Percentiles rank a stretch among this genome's conserved stretches.
Conservation (phyloP, 2,888 invertebrate genomes). For the Pristionchus exspectatus region DNA sequence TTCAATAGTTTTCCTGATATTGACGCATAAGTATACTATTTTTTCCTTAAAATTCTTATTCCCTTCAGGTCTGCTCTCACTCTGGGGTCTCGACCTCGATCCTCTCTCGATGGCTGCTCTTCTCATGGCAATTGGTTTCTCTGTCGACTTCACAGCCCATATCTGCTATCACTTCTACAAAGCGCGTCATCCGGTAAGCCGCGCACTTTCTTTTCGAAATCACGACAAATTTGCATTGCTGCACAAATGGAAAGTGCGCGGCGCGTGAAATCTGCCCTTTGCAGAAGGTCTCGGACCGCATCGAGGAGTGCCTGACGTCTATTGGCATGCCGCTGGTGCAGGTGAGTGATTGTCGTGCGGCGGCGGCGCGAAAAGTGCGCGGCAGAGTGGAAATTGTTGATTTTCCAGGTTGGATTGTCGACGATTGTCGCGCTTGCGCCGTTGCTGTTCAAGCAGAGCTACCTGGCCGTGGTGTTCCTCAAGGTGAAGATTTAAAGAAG, state of each 20-base stretch:
- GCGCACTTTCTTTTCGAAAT: slow-evolving; percentile 13
- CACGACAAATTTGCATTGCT: not conserved
- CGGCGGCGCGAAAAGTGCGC: not conserved
- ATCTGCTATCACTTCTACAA: slow-evolving; percentile 77
- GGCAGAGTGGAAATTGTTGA: not conserved
- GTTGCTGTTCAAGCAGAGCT: slow-evolving; percentile 74
- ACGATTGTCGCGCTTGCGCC: slow-evolving; percentile 75
- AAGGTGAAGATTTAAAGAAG: slow-evolving; percentile 58
- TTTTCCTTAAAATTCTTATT: too few relatives aligned
- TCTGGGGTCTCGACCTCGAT: slow-evolving; percentile 69
- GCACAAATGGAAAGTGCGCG: not conserved
- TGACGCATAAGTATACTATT: too few relatives aligned
- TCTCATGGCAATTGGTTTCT: slow-evolving; percentile 76
- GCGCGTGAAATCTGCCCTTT: not conserved
- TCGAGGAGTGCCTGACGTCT: slow-evolving; percentile 69
- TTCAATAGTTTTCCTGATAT: too few relatives aligned
- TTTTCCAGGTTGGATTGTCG: slow-evolving; percentile 70
- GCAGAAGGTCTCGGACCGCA: slow-evolving; percentile 65
- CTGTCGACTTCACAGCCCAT: slow-evolving; percentile 75
- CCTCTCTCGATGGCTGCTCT: slow-evolving; percentile 72
- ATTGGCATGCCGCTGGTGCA: slow-evolving; percentile 76
- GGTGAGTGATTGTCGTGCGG: slow-evolving; percentile 52
- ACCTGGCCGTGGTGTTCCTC: slow-evolving; percentile 74
- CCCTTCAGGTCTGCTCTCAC: slow-evolving; percentile 59
- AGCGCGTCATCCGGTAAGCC: slow-evolving; percentile 64